Conservation (phyloP, 2,797 vertebrate species). For the Nannoperca obscura region DNA sequence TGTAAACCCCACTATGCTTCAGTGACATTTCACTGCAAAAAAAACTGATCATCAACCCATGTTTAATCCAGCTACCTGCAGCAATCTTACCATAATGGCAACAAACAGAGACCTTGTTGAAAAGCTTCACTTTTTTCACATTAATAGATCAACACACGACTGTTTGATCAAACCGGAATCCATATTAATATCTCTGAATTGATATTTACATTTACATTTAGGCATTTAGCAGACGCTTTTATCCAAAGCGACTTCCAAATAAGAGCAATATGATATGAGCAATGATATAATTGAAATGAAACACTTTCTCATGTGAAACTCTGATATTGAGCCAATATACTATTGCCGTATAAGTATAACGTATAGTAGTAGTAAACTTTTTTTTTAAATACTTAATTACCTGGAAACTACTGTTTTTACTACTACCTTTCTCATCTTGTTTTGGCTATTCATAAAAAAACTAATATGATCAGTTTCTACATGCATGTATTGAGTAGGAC, state of each 20-base stretch:
- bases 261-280: too few relatives aligned
- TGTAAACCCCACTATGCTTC: background rate
- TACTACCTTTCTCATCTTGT: background rate
- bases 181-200: background rate
- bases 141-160: background rate
- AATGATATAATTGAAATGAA: background rate
- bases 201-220: too few relatives aligned
- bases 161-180: conserved; percentile 8
- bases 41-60: background rate
- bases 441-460: conserved; percentile 2
- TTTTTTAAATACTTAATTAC: background rate
- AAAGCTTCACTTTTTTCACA: background rate
- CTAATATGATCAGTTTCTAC: background rate
- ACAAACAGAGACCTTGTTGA: conserved; percentile 13
- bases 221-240: too few relatives aligned
- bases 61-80: background rate
- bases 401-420: background rate
- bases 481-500: conserved; percentile 1
- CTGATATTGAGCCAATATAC: background rate
- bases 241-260: too few relatives aligned
- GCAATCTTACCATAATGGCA: background rate
- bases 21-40: conserved; percentile 4
- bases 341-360: background rate
- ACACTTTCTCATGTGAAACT: background rate
- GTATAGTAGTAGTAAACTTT: background rate